These are phyloP conservation scores for Diglossa cyanea DNA, from an alignment of 2,797 vertebrate species.

Conservation along the genomic window DNA sequence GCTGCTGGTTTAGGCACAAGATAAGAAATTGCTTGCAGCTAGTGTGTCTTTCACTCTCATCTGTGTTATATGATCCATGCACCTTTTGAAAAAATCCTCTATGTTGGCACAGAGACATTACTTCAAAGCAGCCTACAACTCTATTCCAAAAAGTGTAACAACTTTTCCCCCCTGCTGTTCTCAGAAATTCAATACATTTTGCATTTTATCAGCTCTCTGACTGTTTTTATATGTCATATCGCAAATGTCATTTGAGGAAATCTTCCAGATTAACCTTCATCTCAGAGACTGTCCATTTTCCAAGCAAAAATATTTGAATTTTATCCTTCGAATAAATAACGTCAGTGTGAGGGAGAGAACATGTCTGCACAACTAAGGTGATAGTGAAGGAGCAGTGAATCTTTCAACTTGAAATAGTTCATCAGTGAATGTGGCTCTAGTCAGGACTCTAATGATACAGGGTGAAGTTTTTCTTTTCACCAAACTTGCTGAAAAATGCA, in stretches of 20 bases:
- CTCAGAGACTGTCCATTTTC: neutral
- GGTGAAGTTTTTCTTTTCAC: conserved; percentile 48
- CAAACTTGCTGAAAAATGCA: conserved; percentile 45
- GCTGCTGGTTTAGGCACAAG: neutral
- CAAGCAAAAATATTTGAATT: neutral
- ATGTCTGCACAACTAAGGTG: neutral
- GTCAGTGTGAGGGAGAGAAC: neutral
- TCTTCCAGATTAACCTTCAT: neutral
- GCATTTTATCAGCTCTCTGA: neutral
- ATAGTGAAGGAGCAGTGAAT: neutral
- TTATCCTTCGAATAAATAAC: neutral
- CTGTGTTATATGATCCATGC: neutral
- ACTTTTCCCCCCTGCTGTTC: neutral
- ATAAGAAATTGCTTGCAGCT: neutral
- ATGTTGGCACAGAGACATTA: neutral
- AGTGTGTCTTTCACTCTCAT: neutral
- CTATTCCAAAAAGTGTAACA: neutral
- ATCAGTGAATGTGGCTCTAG: neutral
- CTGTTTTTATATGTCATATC: neutral
- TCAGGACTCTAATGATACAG: neutral
- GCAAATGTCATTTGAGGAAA: neutral
- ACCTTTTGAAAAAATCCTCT: neutral
- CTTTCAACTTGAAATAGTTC: neutral
- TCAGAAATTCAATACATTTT: neutral
- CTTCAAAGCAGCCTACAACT: neutral